A percentile compares a stretch with the other conserved stretches of the same genome.
Conservation (phyloP, 2,797 vertebrate genomes). For the Echeneis naucrates region DNA sequence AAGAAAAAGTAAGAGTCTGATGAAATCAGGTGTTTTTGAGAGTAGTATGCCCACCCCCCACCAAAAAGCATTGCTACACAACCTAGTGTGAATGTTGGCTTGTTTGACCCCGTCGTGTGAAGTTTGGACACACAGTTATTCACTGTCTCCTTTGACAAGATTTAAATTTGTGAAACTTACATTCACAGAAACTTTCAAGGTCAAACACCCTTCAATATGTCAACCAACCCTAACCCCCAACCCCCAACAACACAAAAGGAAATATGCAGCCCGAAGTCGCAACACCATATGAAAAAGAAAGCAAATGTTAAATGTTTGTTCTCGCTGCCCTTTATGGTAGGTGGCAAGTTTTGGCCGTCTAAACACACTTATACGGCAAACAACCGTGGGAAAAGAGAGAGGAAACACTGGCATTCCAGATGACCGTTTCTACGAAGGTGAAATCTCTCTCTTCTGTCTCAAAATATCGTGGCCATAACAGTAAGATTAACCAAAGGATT, state of each 20-base stretch:
- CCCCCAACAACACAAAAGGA: conserved; percentile 74
- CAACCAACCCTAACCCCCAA: conserved; percentile 2
- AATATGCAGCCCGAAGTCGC: conserved; percentile 77
- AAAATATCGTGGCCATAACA: conserved; percentile 36
- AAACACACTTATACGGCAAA: conserved; percentile 82
- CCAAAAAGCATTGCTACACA: conserved; percentile 42
- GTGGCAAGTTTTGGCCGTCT: conserved; percentile 75
- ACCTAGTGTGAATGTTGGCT: conserved; percentile 38
- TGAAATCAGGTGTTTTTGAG: conserved; percentile 19
- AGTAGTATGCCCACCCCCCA: conserved; percentile 4
- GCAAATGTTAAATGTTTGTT: conserved; percentile 86
- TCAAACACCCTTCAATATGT: conserved; percentile 57
- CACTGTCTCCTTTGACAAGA: conserved; percentile 21
- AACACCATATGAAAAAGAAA: conserved; percentile 72
- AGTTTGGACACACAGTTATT: conserved; percentile 26
- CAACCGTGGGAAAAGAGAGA: conserved; percentile 64
- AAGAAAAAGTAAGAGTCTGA: conserved; percentile 6
- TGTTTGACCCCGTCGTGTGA: conserved; percentile 25
- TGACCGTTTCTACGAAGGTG: conserved; percentile 55
- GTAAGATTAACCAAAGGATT: conserved; percentile 45
- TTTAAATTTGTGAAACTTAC: conserved; percentile 54
- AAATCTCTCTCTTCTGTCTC: conserved; percentile 27
- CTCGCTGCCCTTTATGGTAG: conserved; percentile 79
- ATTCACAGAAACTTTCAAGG: conserved; percentile 47
- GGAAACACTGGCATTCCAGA: conserved; percentile 73